phyloP scores from a whole-genome alignment of 2,888 invertebrate species.

The Drosophila prostipennis region DNA sequence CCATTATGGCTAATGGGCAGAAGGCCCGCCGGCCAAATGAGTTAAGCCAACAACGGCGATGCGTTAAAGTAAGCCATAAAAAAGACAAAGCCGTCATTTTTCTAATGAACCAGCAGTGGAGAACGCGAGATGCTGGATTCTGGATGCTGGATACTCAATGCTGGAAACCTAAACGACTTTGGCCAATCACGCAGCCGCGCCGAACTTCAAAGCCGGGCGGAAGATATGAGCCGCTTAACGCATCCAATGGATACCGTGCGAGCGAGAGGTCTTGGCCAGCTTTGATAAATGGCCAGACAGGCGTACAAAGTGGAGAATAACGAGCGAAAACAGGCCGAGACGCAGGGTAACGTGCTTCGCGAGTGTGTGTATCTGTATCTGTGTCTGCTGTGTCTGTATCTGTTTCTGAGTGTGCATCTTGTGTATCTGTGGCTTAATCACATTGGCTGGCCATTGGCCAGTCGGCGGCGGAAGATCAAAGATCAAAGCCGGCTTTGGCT shows the following conservation, averaged over 20 bases:
- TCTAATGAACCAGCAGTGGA: conserved; percentile 70
- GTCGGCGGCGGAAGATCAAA: conserved; percentile 72
- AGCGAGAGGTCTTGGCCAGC: conserved; percentile 55
- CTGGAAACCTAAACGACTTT: conserved; percentile 65
- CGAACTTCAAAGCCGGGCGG: conserved; percentile 81
- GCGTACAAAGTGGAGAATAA: conserved; percentile 78
- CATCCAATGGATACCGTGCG: conserved; percentile 53
- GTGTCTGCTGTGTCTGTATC: conserved; percentile 1
- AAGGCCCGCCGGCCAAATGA: conserved; percentile 70
- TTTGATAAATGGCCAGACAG: conserved; percentile 82
- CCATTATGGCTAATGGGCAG: conserved; percentile 77
- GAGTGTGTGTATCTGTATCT: conserved; percentile 24
- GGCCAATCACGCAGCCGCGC: conserved; percentile 83
- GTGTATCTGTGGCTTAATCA: conserved; percentile 74
- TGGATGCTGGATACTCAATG: not conserved
- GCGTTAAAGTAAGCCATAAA: conserved; percentile 79
- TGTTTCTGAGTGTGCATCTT: conserved; percentile 13
- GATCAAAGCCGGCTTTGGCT: conserved; percentile 72
- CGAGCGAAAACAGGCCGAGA: conserved; percentile 68
- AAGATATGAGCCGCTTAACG: conserved; percentile 78
- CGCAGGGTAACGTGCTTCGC: conserved; percentile 43
- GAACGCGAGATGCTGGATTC: not conserved
- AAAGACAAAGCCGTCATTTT: conserved; percentile 80
- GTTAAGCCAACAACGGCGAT: conserved; percentile 77
- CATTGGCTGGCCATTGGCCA: conserved; percentile 81